Base-by-base conservation (phyloP, 2,113 vertebrate species). In the Psittacus erithacus region DNA sequence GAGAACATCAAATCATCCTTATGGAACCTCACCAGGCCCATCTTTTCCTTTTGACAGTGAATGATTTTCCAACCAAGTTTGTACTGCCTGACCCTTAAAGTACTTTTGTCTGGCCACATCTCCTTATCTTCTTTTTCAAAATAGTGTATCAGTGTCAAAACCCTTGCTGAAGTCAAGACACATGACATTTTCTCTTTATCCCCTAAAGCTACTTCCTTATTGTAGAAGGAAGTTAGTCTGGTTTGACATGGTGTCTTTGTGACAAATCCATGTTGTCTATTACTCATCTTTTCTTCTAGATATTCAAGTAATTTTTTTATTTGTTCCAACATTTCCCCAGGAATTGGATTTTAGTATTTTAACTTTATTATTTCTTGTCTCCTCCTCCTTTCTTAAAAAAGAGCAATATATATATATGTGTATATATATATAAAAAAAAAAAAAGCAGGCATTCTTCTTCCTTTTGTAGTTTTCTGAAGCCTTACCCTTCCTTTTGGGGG, bases 101-200 rank as follows among this genome's bases (percentile, higher is more conserved):
- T 91, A 70, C 29, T 70, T 92, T 77, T 69, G 49, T 62, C 68
- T 75, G 73, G 35, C 46, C 46, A 33, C 28, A 35, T 83, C 78
- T 92, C 76, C 80, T 83, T 87, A 43, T 65, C 50, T 88, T 85
- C 85, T 87, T 89, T 96, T 89, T 59, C 35, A 55, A 81, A 92
- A 68, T 49, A 86, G 73, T 64, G 17, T n/a, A 35, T 86, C 80
- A 86, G 16, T 74, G 76, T 78, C 76, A 90, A 90, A 94, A 97
- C 28, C 27, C n/a, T 81, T 74, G 67, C 71, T 65, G 63, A 90
- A 94, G 67, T 77, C 52, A 85, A 88, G 52, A 85, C 57, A 41
- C 14, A 43, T 67, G 50, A 65, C 39, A 63, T 71, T 96, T 83
- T 88, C 41, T 86, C 17, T 64, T 93, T 94, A 94, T 11, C 17